Evolutionary conservation across 2,888 invertebrate species (phyloP), one percentile per base, ranked within the genome.

Genomic region (Anaspis maculata): DNA sequence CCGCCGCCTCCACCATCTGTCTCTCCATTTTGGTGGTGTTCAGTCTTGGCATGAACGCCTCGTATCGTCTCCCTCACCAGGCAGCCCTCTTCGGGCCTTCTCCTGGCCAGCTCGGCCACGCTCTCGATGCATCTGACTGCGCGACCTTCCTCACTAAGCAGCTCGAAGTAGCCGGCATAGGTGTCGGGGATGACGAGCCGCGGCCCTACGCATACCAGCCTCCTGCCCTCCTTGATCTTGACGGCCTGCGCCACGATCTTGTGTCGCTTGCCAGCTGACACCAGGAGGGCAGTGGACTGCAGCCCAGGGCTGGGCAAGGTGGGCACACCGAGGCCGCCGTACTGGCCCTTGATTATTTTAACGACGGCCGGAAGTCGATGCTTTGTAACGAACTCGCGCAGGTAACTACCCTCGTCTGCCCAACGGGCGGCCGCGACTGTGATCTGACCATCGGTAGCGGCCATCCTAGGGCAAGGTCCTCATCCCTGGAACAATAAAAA

Each of bases 271-370:
- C 89, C 90, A 3, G 83, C 86, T 34, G 89, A 86, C 35, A 91
- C 76, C 34, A 94, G 76, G 27, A 92, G 68, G 3, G 91, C 86
- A 12, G 89, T 86, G 52, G 87, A 86, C 56, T 89, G 87, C 14
- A 90, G 71, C 37, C 87, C 82, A 3, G 89, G 89, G 53, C 84
- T 87, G 21, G 90, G 87, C 27, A 89, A 67, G 0, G 87, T 84
- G 2, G 91, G 89, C 11, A 88, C 89, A 15, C 94, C 94, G 30
- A 95, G 74, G 35, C 85, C 86, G 46, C 86, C 83, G 69, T 92
- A 94, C 64, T 92, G 91, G 44, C 95, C 94, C 66, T 92, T 91
- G 54, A 88, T 84, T 57, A 94, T 86, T 66, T 90, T 90, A 37
- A 89, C 87, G 49, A 92, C 82, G 50, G 80, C 82, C 9, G 94